These are phyloP conservation scores for Aphidius gifuensis DNA, from an alignment of 1,140 invertebrate genomes.

Conservation along the genomic window DNA sequence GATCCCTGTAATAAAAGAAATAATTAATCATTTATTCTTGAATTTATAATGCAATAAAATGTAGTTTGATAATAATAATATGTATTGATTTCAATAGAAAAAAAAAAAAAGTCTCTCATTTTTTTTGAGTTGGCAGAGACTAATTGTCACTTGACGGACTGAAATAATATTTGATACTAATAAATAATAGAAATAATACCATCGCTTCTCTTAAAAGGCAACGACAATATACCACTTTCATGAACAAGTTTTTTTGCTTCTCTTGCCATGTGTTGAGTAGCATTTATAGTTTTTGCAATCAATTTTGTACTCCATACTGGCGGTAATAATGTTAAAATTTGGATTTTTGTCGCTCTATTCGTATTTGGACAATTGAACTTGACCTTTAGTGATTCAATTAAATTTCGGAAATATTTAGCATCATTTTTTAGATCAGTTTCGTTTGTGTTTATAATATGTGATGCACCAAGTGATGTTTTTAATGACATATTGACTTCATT, in stretches of 20 bases:
- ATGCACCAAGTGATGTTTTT: no score
- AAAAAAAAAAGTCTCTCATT: background rate
- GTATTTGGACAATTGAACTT: slow-evolving; percentile 5
- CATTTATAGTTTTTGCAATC: slow-evolving; percentile 6
- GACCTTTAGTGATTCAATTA: slow-evolving; percentile 6
- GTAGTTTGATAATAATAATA: no score
- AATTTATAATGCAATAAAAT: no score
- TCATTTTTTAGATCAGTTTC: no score
- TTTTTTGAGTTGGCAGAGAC: background rate
- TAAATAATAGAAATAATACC: background rate
- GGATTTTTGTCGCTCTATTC: slow-evolving; percentile 1
- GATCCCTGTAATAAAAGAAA: no score
- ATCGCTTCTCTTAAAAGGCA: no score
- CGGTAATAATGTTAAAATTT: slow-evolving; percentile 18
- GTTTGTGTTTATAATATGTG: no score
- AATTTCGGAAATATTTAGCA: slow-evolving; percentile 2
- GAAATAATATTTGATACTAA: background rate
- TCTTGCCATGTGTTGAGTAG: slow-evolving; percentile 2
- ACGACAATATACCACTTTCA: no score
- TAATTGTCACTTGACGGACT: background rate
- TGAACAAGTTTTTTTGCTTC: slow-evolving; percentile 12
- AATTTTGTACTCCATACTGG: slow-evolving; percentile 15
- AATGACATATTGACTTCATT: no score
- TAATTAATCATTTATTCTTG: no score
- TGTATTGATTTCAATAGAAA: background rate